A percentile compares a stretch with the other conserved stretches of the same genome.
phyloP scores from a whole-genome alignment of 1,140 invertebrate species.

The Drosophila nebulosa region DNA sequence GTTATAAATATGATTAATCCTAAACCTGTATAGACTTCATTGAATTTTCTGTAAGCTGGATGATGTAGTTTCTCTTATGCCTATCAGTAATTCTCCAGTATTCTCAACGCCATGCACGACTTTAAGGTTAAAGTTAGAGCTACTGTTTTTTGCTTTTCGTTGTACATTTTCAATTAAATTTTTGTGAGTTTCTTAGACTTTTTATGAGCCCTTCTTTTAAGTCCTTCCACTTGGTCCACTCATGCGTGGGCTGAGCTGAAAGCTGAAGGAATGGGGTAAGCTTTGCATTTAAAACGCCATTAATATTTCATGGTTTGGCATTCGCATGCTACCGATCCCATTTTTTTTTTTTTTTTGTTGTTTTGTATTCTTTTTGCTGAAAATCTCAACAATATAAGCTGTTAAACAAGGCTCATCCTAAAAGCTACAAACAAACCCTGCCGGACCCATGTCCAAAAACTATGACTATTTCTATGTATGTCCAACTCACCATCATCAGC shows the following conservation, averaged over 20 bases:
- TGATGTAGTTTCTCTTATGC: no score
- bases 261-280: not conserved
- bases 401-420: slow-evolving; percentile 36
- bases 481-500: no score
- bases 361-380: not conserved
- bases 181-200: not conserved
- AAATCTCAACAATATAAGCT: slow-evolving; percentile 48
- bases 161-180: slow-evolving; percentile 27
- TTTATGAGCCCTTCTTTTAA: slow-evolving; percentile 3
- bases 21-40: no score
- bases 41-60: no score
- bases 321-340: no score
- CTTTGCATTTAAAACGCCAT: slow-evolving; percentile 18
- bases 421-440: not conserved
- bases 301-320: slow-evolving; percentile 33
- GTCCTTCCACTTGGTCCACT: not conserved
- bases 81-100: no score
- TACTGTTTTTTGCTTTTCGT: no score
- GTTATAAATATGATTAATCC: no score
- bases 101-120: no score
- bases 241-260: not conserved
- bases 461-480: slow-evolving; percentile 51
- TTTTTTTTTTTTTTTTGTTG: no score
- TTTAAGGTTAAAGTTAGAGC: no score
- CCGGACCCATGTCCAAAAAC: slow-evolving; percentile 54